Evolutionary conservation across 1,140 invertebrate genomes (phyloP), one percentile per base, ranked within the genome.

Genomic region (Propsilocerus akamusi): DNA sequence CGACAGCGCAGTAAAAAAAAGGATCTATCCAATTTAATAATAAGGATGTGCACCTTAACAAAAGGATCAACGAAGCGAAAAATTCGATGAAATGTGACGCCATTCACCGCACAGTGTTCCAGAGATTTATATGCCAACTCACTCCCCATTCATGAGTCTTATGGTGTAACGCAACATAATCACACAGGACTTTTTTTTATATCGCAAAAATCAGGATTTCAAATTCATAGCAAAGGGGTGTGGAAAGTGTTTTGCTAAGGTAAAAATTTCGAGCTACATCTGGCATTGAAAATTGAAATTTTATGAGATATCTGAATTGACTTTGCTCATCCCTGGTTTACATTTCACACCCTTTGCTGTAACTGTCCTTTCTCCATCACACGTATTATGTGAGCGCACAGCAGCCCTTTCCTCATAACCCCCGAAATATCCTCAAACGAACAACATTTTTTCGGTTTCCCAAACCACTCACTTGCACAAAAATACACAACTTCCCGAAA

Each of bases 1-100:
- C 34, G 34, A 41, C 12, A 41, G 10, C 12, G 17, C 22, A 41
- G 34, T 17, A 41, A 6, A 4, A 41, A 41, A 41, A 37, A 37
- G 22, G 22, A 41, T 41, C 34, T 41, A 41, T 41, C 34, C 34
- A 41, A 41, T 41, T 41, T 41, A 8, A 41, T 41, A 41, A 41
- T 41, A 41, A 41, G 34, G 34, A 41, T 41, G 34, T 41, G 34
- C 34, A 41, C 34, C 34, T 41, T 41, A 41, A 41, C 34, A 41
- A 41, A 41, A 41, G 34, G 17, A 41, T 17, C 34, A 41, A 41
- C 17, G 34, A 41, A 10, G 34, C 17, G 34, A 41, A 41, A 41
- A 41, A 41, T 41, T 41, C 34, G 34, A 41, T 41, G 34, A 41
- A 41, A 41, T 41, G 34, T 41, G 34, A 41, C 34, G 34, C 34